A percentile compares a stretch with the other conserved stretches of the same genome.
Conservation (phyloP, 2,888 invertebrate genomes). For the Scaptomyza parva region DNA sequence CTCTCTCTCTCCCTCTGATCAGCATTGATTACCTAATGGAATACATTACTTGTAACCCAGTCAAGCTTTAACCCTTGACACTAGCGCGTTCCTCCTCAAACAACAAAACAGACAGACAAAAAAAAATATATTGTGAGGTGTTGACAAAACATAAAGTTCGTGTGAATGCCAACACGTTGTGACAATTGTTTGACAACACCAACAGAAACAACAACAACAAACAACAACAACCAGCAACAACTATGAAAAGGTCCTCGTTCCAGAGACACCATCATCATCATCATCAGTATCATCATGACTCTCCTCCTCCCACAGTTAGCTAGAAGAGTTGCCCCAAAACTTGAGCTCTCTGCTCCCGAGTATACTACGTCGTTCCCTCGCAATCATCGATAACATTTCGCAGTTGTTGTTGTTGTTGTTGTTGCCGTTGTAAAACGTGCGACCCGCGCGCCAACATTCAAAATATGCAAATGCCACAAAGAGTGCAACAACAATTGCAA, state of each 20-base stretch:
- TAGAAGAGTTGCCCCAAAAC: not conserved
- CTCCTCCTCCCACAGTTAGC: slow-evolving; percentile 44
- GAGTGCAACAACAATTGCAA: slow-evolving; percentile 42
- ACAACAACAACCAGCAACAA: slow-evolving; percentile 45
- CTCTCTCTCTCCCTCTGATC: not conserved
- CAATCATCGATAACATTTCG: slow-evolving; percentile 74
- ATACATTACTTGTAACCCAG: slow-evolving; percentile 2
- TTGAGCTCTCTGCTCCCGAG: slow-evolving; percentile 31
- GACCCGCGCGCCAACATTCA: slow-evolving; percentile 70
- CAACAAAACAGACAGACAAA: not conserved
- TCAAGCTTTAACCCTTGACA: slow-evolving; percentile 52
- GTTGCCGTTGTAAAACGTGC: slow-evolving; percentile 73
- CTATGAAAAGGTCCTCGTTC: slow-evolving; percentile 67
- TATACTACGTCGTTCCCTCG: slow-evolving; percentile 21
- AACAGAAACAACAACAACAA: slow-evolving; percentile 59
- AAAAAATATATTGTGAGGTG: slow-evolving; percentile 64
- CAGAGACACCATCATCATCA: slow-evolving; percentile 32
- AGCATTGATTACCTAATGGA: slow-evolving; percentile 23
- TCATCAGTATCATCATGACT: no score
- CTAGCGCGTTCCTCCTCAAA: slow-evolving; percentile 5
- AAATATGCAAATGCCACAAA: slow-evolving; percentile 77
- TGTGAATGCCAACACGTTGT: slow-evolving; percentile 82
- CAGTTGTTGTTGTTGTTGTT: slow-evolving; percentile 62
- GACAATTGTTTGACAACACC: slow-evolving; percentile 79
- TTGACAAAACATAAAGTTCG: slow-evolving; percentile 82